Evolutionary conservation across 2,113 vertebrate genomes (phyloP).

Genomic region (Candoia aspera): DNA sequence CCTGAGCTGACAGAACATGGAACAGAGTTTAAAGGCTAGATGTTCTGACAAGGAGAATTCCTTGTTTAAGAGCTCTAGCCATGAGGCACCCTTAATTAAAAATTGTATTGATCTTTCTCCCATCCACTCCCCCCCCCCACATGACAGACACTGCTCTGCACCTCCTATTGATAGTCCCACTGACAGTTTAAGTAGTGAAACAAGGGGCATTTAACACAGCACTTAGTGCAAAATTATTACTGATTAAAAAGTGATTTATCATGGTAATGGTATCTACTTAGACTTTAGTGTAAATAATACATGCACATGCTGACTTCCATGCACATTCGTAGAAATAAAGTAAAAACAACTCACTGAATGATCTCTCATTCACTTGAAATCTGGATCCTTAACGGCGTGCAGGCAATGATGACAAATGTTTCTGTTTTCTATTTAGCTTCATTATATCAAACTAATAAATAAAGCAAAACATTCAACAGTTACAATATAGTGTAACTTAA

Average conservation of each 20-base stretch:
- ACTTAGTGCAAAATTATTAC: constrained; percentile 83
- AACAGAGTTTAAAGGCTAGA: constrained; percentile 64
- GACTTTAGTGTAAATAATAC: constrained; percentile 8
- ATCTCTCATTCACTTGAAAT: background rate
- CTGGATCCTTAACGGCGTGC: background rate
- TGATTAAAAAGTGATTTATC: constrained; percentile 83
- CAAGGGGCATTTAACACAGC: constrained; percentile 77
- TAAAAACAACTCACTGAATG: background rate
- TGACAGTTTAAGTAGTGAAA: constrained; percentile 81
- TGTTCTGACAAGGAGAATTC: constrained; percentile 68
- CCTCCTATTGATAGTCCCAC: constrained; percentile 70
- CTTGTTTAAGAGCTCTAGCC: constrained; percentile 65
- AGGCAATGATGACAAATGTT: background rate
- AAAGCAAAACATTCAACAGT: background rate
- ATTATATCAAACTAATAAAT: background rate
- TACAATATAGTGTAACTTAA: background rate
- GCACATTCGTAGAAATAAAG: background rate
- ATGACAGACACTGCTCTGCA: constrained; percentile 72
- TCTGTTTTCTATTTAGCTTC: background rate
- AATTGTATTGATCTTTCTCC: constrained; percentile 78
- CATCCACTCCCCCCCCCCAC: constrained; percentile 18
- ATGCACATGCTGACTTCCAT: background rate
- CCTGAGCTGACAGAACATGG: constrained; percentile 55
- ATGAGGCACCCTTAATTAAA: constrained; percentile 78
- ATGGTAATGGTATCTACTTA: constrained; percentile 70